Conservation (phyloP, 2,113 vertebrate genomes). For the Salvelinus namaycush region DNA sequence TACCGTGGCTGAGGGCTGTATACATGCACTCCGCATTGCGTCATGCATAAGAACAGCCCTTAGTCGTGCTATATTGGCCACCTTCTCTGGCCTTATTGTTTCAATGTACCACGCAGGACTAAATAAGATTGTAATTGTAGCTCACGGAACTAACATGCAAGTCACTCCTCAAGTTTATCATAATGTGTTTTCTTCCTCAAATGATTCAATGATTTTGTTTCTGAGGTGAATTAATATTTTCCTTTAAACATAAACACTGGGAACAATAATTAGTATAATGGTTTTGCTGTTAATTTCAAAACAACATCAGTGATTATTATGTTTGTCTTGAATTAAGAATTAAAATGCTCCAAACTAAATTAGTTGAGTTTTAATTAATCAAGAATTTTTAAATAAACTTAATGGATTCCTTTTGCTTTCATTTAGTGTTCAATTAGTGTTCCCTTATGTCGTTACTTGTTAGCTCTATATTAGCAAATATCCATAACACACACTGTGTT, state of each 20-base stretch:
- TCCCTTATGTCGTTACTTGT: constrained; percentile 25
- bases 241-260: neutral
- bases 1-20: too few species aligned
- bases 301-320: constrained; percentile 36
- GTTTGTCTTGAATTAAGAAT: constrained; percentile 41
- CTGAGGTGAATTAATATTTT: neutral
- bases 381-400: constrained; percentile 26
- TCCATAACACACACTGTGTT: too few species aligned
- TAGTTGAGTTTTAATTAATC: constrained; percentile 28
- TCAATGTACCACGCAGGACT: too few species aligned
- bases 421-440: constrained; percentile 39
- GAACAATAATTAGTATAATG: constrained; percentile 36
- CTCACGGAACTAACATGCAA: too few species aligned
- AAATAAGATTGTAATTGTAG: too few species aligned
- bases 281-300: constrained; percentile 33
- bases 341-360: constrained; percentile 36
- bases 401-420: constrained; percentile 31
- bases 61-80: too few species aligned
- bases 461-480: too few species aligned
- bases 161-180: too few species aligned
- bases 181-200: neutral
- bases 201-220: neutral
- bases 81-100: neutral
- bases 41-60: too few species aligned
- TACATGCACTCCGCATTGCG: too few species aligned